phyloP scores from a whole-genome alignment of 2,797 vertebrate species.

The Mus spretus region DNA sequence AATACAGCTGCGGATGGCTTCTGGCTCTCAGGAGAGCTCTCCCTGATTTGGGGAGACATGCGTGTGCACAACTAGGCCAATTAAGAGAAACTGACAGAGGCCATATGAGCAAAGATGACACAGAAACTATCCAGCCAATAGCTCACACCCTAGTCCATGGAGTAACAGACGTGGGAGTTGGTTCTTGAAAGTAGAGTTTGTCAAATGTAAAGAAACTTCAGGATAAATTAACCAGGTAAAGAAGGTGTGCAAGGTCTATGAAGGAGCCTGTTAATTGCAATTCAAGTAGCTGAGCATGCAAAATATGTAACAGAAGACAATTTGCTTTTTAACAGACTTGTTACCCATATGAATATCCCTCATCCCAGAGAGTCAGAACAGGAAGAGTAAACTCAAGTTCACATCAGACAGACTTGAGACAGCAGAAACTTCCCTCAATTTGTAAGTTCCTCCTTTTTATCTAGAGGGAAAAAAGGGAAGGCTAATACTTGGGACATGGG shows the following conservation, averaged over 20 bases:
- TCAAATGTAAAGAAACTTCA: slow-evolving; percentile 20
- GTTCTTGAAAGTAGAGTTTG: slow-evolving; percentile 34
- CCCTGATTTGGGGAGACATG: not conserved
- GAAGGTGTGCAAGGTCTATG: not conserved
- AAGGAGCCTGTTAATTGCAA: not conserved
- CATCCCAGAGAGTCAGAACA: not conserved
- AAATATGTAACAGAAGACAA: not conserved
- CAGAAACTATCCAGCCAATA: not conserved
- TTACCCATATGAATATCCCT: not conserved
- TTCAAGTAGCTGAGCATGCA: not conserved
- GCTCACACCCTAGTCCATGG: not conserved
- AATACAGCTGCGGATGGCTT: no score
- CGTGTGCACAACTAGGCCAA: accelerated
- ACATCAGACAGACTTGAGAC: not conserved
- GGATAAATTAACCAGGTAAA: not conserved
- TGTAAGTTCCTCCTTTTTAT: not conserved
- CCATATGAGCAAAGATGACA: not conserved
- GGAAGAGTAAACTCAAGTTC: not conserved
- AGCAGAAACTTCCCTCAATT: not conserved
- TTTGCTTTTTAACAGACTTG: not conserved
- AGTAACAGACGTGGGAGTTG: not conserved
- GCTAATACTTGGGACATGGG: not conserved
- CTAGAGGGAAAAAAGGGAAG: not conserved
- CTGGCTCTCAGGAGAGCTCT: not conserved
- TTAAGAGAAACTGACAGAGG: not conserved